Percentiles rank a stretch among this genome's conserved stretches.
Evolutionary conservation across 2,113 vertebrate genomes (phyloP).

Genomic region (Protobothrops mucrosquamatus): DNA sequence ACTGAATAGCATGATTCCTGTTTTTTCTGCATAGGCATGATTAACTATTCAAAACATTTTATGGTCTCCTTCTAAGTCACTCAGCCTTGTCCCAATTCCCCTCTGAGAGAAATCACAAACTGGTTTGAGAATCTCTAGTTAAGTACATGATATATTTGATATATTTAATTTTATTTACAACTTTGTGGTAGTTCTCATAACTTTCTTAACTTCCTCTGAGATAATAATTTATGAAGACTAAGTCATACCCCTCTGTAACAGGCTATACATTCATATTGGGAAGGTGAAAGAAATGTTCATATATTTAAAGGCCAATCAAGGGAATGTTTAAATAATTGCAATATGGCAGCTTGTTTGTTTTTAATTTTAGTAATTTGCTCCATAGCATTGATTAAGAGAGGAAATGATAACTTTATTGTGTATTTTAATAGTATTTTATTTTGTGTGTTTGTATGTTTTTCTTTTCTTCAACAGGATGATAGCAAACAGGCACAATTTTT

Average conservation of each 20-base stretch:
- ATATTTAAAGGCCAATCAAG: neutral
- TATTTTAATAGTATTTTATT: constrained; percentile 35
- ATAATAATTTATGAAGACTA: neutral
- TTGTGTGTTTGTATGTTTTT: neutral
- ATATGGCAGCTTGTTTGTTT: neutral
- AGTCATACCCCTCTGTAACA: neutral
- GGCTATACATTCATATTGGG: neutral
- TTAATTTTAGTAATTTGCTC: neutral
- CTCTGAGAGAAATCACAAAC: neutral
- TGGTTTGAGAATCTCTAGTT: neutral
- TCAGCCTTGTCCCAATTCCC: neutral
- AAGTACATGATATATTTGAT: neutral
- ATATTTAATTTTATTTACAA: neutral
- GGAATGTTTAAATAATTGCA: neutral
- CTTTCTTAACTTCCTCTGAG: neutral
- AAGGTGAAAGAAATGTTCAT: neutral
- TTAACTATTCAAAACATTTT: neutral
- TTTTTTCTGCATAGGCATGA: neutral
- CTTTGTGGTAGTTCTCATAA: neutral
- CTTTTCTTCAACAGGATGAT: constrained; percentile 80
- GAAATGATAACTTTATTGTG: neutral
- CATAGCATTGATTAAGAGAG: neutral
- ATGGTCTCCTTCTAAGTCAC: neutral
- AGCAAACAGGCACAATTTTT: constrained; percentile 98
- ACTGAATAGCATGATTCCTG: neutral